A percentile compares a stretch with the other conserved stretches of the same genome.
These are phyloP conservation scores for Paedocypris micromegethes DNA, from an alignment of 2,797 vertebrate species.

Conservation along the genomic window DNA sequence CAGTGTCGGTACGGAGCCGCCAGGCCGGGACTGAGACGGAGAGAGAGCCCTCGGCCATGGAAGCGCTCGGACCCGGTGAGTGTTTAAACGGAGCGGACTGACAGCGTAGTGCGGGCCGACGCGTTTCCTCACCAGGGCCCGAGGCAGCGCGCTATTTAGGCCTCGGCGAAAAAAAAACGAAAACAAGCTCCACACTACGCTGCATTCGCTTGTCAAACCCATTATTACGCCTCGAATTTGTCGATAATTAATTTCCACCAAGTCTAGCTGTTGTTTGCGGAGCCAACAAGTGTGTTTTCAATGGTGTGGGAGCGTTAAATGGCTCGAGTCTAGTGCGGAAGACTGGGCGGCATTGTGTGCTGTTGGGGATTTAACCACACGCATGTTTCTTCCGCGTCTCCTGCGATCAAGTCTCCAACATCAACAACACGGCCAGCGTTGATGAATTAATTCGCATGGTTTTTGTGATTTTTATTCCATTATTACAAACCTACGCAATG, in stretches of 20 bases:
- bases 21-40: slow-evolving; percentile 86
- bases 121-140: slow-evolving; percentile 66
- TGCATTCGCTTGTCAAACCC: background rate
- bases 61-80: slow-evolving; percentile 97
- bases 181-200: slow-evolving; percentile 53
- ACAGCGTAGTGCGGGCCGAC: slow-evolving; percentile 53
- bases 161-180: slow-evolving; percentile 55
- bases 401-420: slow-evolving; percentile 54
- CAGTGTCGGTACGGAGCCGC: slow-evolving; percentile 83
- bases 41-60: slow-evolving; percentile 91
- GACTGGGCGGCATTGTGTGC: slow-evolving; percentile 53
- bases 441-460: background rate
- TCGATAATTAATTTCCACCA: background rate
- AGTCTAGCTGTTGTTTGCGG: background rate
- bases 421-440: background rate
- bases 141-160: slow-evolving; percentile 63
- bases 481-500: background rate
- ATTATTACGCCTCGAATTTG: background rate
- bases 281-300: slow-evolving; percentile 33
- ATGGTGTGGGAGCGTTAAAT: slow-evolving; percentile 24
- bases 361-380: slow-evolving; percentile 71
- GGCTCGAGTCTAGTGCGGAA: slow-evolving; percentile 35
- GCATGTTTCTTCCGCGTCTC: slow-evolving; percentile 66
- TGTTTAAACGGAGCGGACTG: slow-evolving; percentile 40
- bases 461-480: background rate